Evolutionary conservation across 92 coral and sea anemone genomes (phyloP), one percentile per base, ranked within the genome.

Genomic region (Umimayanthus chanpuru): DNA sequence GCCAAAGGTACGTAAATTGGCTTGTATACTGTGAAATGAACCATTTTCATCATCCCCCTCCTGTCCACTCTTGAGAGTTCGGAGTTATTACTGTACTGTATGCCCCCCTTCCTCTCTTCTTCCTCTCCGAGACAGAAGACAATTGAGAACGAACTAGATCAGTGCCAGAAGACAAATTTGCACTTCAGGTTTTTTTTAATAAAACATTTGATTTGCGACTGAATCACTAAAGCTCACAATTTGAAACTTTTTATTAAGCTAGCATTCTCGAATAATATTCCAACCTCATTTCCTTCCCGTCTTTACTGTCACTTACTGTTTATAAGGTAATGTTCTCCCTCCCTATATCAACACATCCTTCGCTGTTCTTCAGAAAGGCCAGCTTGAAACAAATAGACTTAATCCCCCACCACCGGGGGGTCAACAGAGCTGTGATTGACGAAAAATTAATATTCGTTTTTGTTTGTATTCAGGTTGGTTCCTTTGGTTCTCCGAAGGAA

Each of bases 1-100:
- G 71, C 96, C 96, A 11, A 89, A 90, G 91, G 98, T 95, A 88
- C 2, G 77, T 79, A 64, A 28, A 26, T 28, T 5, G 30, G 39
- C 32, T 30, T 29, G 26, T 0, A 7, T 39, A 15, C n/a, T 36
- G 58, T 53, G 58, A 16, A 53, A 11, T 53, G 2, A 53, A 53
- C 58, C 0, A 11, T 53, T 53, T 47, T 53, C 58, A 61, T 25
- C 25, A 18, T 23, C 7, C 25, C 25, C 73, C 73, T 4, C 26
- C 7, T 21, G 76, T 11, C 12, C 14, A 4, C 9, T 25, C 15
- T 4, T 4, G 21, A 23, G n/a, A 23, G 23, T 4, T 18, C 26
- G 0, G 4, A 20, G 25, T 20, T 18, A 20, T 0, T 61, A 18
- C 7, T 18, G 36, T 32, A 32, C 36, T 32, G 36, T 32, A 61